phyloP scores from a whole-genome alignment of 2,113 vertebrate species.

The Delphinapterus leucas region DNA sequence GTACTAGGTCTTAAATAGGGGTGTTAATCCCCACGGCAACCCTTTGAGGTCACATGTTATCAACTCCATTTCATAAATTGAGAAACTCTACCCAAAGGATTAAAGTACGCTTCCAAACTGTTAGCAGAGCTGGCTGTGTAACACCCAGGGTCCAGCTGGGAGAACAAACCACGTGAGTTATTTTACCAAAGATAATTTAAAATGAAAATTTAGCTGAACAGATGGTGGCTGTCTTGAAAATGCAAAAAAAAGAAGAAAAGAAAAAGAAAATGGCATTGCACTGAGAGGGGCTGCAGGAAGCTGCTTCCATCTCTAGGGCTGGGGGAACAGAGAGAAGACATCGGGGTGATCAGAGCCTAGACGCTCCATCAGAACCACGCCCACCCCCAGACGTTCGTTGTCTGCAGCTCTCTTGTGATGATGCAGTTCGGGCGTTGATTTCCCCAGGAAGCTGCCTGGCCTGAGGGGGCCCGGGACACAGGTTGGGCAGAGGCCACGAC shows the following conservation, averaged over 20 bases:
- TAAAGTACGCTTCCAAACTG: background rate
- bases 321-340: background rate
- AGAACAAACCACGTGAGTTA: background rate
- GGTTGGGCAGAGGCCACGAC: background rate
- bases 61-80: background rate
- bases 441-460: background rate
- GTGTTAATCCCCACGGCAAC: background rate
- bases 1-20: no score
- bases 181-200: background rate
- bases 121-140: background rate
- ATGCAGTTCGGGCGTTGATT: background rate
- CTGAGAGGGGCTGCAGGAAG: background rate
- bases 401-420: background rate
- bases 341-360: no score
- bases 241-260: background rate
- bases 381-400: background rate
- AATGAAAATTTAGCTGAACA: background rate
- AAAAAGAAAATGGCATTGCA: background rate
- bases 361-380: background rate
- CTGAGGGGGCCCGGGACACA: no score
- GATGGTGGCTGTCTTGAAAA: background rate
- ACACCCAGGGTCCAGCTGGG: background rate
- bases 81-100: background rate
- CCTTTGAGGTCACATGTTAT: background rate
- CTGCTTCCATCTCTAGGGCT: background rate